phyloP scores from a whole-genome alignment of 2,888 invertebrate genomes.

The Nasonovia ribisnigri region DNA sequence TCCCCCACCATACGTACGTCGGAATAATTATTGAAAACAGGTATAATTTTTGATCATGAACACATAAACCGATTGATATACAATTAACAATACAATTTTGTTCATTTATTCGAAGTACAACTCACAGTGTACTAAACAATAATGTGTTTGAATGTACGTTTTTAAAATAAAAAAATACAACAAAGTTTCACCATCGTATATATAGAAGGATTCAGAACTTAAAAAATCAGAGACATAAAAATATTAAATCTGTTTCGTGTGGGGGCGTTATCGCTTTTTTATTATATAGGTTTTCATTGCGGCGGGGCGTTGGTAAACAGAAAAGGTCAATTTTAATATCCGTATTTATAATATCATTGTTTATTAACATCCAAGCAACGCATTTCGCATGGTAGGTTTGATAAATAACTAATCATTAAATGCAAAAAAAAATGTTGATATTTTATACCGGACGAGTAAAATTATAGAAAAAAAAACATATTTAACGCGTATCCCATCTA shows the following conservation, averaged over 20 bases:
- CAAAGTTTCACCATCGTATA: neutral
- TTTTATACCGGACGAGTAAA: neutral
- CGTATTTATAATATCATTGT: neutral
- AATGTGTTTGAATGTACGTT: neutral
- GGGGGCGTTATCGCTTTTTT: neutral
- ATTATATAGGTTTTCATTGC: neutral
- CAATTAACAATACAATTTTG: neutral
- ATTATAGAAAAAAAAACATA: constrained; percentile 18
- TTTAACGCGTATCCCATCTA: neutral
- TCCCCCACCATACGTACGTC: neutral
- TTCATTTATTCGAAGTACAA: neutral
- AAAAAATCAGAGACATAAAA: neutral
- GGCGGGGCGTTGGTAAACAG: neutral
- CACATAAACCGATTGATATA: neutral
- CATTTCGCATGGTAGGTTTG: neutral
- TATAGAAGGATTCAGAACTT: neutral
- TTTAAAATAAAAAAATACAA: neutral
- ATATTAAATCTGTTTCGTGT: neutral
- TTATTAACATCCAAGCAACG: neutral
- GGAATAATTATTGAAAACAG: neutral
- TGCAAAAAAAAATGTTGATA: constrained; percentile 2
- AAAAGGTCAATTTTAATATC: constrained; percentile 17
- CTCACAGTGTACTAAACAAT: neutral
- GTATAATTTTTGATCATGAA: neutral
- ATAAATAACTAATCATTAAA: neutral